phyloP scores from a whole-genome alignment of 2,797 vertebrate genomes.

The Fistularia commersonii region DNA sequence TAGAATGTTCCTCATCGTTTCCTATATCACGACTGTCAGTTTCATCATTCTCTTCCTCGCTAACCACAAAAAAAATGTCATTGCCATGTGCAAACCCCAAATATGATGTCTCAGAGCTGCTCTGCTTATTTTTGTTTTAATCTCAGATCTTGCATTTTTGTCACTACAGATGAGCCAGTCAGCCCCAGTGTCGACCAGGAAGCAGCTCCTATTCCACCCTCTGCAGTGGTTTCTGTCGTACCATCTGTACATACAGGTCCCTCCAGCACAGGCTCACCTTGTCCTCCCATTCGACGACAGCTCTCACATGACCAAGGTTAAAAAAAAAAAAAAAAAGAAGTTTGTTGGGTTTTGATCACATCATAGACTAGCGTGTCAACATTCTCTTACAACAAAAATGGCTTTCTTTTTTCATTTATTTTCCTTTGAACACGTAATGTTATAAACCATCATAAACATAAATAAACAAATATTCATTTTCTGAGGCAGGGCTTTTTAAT shows the following conservation, averaged over 20 bases:
- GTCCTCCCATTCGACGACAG: slow-evolving; percentile 89
- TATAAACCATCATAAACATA: too few species aligned
- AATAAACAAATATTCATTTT: too few species aligned
- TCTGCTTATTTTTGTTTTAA: too few species aligned
- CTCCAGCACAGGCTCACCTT: slow-evolving; percentile 82
- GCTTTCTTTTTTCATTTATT: too few species aligned
- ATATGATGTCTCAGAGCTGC: too few species aligned
- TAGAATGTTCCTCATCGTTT: not conserved
- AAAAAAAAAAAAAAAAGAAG: slow-evolving; percentile 21
- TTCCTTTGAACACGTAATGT: too few species aligned
- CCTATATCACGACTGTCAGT: too few species aligned
- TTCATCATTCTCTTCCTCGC: too few species aligned
- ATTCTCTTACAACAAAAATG: too few species aligned
- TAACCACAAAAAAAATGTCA: too few species aligned
- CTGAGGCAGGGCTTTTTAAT: too few species aligned
- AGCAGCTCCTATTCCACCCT: slow-evolving; percentile 88
- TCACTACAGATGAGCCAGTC: slow-evolving; percentile 87
- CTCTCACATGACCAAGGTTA: slow-evolving; percentile 97
- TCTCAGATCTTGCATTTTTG: slow-evolving; percentile 1
- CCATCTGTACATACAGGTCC: slow-evolving; percentile 78
- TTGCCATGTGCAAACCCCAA: too few species aligned
- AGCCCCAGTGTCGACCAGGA: slow-evolving; percentile 94
- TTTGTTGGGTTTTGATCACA: not conserved
- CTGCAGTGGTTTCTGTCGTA: slow-evolving; percentile 89
- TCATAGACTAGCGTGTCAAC: not conserved